Base-by-base conservation (phyloP, 2,888 invertebrate genomes). In the Megalurothrips usitatus region DNA sequence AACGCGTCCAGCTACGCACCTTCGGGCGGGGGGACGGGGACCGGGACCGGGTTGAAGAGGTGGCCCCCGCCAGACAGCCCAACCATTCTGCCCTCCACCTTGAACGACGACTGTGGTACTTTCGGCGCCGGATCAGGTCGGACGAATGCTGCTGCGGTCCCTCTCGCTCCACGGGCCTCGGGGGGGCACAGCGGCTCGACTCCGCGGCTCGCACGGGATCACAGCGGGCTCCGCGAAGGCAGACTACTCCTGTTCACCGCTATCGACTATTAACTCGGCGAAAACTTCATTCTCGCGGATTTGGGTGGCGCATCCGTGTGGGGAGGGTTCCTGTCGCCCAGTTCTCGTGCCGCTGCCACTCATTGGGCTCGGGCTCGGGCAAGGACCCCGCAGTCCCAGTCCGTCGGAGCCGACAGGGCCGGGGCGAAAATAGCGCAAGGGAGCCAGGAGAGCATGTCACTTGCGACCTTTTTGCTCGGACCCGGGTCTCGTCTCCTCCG, bases 11-110 rank as follows among this genome's bases (percentile, higher is more conserved):
- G 86, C 87, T 86, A 87, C 87, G 89, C 89, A 88, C 91, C 89
- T 88, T 91, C 91, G 85, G 90, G 89, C 84, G 90, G 87, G 86
- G 88, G 88, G 84, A 23, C 52, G 14, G 52, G 52, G 14, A 52
- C 68, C 8, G 90, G 89, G 87, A 89, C 88, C 85, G 88, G 86
- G 85, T 89, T 89, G 87, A 90, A 90, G 85, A 90, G 88, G 86
- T 91, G 91, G 84, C 89, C 89, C 87, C 89, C 89, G 86, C 89
- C 89, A 86, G 90, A 88, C 86, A 91, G 87, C 84, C 90, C 91
- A 85, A 91, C 90, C 91, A 91, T 91, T 85, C 83, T 84, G 82
- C 82, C 68, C 68, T 68, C 68, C 68, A 68, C 68, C 68, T 68
- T 68, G 68, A n/a, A 68, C 34, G 34, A 43, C 34, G 68, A 68